Evolutionary conservation across 2,113 vertebrate genomes (phyloP), one percentile per base, ranked within the genome.

Genomic region (Romanogobio albipinnatus): DNA sequence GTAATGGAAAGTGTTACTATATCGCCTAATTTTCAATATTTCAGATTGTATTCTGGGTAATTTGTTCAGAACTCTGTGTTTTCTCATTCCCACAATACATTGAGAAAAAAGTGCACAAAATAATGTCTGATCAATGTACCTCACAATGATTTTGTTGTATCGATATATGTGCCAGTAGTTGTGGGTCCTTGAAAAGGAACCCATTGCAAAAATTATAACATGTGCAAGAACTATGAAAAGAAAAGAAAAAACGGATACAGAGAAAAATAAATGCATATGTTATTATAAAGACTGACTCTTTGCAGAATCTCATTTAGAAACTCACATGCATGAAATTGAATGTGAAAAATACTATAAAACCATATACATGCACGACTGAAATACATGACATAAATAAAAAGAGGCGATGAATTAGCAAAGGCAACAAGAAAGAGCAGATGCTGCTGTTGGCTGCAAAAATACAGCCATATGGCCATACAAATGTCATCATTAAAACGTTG

Each of bases 201-300:
- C 87, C 61, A 43, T 39, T 36, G 53, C 24, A 80, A 76, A 77
- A 75, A 79, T 86, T 88, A 86, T 87, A 91, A 90, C 83, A 87
- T 92, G 91, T 92, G 88, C 90, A 93, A 91, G 87, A 90, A 88
- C 88, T 82, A 90, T 43, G 64, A 88, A 85, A 90, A n/a, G n/a
- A 66, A 29, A 64, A 89, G 90, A 76, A 89, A 90, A 79, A 91
- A 86, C 53, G 85, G 83, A 88, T 89, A 93, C 85, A 81, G 81
- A 92, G 86, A 92, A 90, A 83, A 93, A 92, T 91, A 91, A 92
- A 94, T 33, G 91, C 89, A 93, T 93, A 93, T 93, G 93, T 94
- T 93, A 92, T 89, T 94, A 92, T 89, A 82, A 61, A 33, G 4
- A 36, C 9, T 45, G 5, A 80, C n/a, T 78, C 26, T 70, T 66